Evolutionary conservation across 92 coral and sea anemone species (phyloP), one percentile per base, ranked within the genome.

Genomic region (Isaurus tuberculatus): DNA sequence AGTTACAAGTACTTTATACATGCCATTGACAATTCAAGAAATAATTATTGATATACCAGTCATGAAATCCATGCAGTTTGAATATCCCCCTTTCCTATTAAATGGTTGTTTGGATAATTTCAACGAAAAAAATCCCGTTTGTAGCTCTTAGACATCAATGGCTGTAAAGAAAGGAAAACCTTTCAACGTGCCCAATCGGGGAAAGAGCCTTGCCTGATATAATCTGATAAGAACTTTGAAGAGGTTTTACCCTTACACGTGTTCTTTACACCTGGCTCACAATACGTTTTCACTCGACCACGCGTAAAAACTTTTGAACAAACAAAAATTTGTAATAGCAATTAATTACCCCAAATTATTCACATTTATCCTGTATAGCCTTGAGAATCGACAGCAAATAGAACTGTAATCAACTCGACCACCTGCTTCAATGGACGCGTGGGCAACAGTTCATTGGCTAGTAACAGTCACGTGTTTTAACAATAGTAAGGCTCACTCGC

Each of bases 291-390:
- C 91, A 69, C 28, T 72, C 72, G 75, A 90, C 94, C 98, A 94
- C 98, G 98, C 95, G 98, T 84, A 84, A 79, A 86, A 73, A 80
- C 89, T 91, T 80, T 91, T 87, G 78, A 73, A 77, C 85, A 91
- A 88, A 91, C 94, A 91, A 91, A 84, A 87, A 84, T 75, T 78
- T 53, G 88, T 86, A 94, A 94, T 89, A 94, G 92, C 91, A 79
- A 91, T 87, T 94, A 94, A 94, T 89, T 94, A 79, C 72, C 73
- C 27, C 89, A 88, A 93, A 91, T 94, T 91, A 94, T 91, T 94
- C 98, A 82, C 87, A 73, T 75, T 87, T 70, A 87, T 81, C 87
- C 87, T 36, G 83, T 88, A 77, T 82, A 58, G 83, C 77, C 83
- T 87, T 86, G 79, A 64, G 85, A 89, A 83, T 80, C 75, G 86